Percentiles rank a stretch among this genome's conserved stretches.
phyloP scores from a whole-genome alignment of 2,888 invertebrate species.

The Drosophila falleni region DNA sequence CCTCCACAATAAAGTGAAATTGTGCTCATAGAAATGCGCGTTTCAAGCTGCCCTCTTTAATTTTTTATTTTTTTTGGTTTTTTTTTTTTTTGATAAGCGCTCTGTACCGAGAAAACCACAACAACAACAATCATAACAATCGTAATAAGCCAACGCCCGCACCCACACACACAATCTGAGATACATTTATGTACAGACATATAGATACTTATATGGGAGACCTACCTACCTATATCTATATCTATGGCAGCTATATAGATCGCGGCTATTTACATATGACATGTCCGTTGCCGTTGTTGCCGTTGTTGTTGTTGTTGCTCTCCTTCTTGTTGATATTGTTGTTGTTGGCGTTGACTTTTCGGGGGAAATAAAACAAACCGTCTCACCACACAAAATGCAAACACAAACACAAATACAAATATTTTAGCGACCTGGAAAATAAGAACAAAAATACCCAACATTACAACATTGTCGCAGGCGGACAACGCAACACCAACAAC shows the following conservation, averaged over 20 bases:
- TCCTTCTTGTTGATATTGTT: background rate
- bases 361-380: slow-evolving; percentile 59
- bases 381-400: slow-evolving; percentile 40
- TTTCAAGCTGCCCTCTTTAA: slow-evolving; percentile 51
- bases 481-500: slow-evolving; percentile 40
- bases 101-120: slow-evolving; percentile 49
- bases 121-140: slow-evolving; percentile 35
- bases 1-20: slow-evolving; percentile 48
- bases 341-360: slow-evolving; percentile 62
- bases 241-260: slow-evolving; percentile 64
- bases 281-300: slow-evolving; percentile 52
- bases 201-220: slow-evolving; percentile 50
- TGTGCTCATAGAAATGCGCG: slow-evolving; percentile 26
- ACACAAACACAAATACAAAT: slow-evolving; percentile 68
- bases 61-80: slow-evolving; percentile 38
- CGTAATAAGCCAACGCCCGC: slow-evolving; percentile 69
- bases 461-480: slow-evolving; percentile 52
- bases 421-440: slow-evolving; percentile 68
- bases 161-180: slow-evolving; percentile 61
- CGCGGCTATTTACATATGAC: slow-evolving; percentile 70
- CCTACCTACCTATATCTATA: slow-evolving; percentile 52
- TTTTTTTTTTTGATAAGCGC: slow-evolving; percentile 66
- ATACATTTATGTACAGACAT: slow-evolving; percentile 41
- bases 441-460: slow-evolving; percentile 36
- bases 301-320: slow-evolving; percentile 37